Percentiles rank a stretch among this genome's conserved stretches.
Conservation (phyloP, 1,140 invertebrate species). For the Saxidomus purpurata region DNA sequence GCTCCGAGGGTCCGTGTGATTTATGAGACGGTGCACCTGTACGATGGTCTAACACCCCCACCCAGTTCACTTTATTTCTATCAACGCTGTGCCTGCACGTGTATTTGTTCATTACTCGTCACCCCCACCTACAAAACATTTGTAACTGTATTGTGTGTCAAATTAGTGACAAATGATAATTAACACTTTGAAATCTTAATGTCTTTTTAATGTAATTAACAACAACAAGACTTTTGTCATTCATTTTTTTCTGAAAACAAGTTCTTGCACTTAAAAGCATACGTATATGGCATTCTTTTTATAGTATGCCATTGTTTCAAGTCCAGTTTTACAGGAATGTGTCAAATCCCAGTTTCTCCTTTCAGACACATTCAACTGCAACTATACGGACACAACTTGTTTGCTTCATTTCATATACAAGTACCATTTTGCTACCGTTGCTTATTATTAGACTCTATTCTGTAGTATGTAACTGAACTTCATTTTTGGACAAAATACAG, state of each 20-base stretch:
- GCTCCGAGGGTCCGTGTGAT: too few species aligned
- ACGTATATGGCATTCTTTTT: not conserved
- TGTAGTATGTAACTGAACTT: too few species aligned
- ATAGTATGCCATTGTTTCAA: not conserved
- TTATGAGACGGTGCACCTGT: too few species aligned
- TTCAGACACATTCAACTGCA: too few species aligned
- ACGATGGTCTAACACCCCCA: too few species aligned
- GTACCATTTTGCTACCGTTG: too few species aligned
- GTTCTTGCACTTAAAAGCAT: not conserved
- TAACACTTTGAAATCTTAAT: slow-evolving; percentile 42
- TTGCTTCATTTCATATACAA: too few species aligned
- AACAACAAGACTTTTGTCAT: not conserved
- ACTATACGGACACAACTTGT: too few species aligned
- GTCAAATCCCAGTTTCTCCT: not conserved
- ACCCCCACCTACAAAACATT: not conserved
- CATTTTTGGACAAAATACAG: too few species aligned
- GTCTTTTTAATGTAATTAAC: slow-evolving; percentile 20
- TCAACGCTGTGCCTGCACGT: too few species aligned
- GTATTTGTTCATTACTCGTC: not conserved
- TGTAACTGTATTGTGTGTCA: not conserved
- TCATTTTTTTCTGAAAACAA: not conserved
- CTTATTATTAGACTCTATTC: too few species aligned
- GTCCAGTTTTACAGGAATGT: not conserved
- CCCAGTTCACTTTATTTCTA: too few species aligned
- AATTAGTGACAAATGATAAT: not conserved